phyloP scores from a whole-genome alignment of 2,888 invertebrate species.

The Drosophila rubida region DNA sequence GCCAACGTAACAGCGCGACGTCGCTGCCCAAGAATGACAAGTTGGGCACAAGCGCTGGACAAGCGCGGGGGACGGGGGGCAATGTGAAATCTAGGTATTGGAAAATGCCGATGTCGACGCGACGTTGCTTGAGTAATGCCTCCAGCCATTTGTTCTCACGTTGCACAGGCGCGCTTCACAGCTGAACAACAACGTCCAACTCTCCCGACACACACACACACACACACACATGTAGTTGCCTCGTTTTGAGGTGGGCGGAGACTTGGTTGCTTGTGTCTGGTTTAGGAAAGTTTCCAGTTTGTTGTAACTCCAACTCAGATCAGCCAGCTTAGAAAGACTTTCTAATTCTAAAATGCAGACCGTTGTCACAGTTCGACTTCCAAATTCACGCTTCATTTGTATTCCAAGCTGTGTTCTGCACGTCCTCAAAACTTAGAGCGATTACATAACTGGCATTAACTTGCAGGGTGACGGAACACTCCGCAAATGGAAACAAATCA shows the following conservation, averaged over 20 bases:
- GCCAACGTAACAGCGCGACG: constrained; percentile 29
- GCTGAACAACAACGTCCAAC: neutral
- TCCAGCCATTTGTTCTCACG: constrained; percentile 59
- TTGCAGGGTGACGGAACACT: constrained; percentile 1
- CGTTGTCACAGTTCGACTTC: neutral
- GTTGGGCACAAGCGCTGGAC: constrained; percentile 11
- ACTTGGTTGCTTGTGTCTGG: constrained; percentile 11
- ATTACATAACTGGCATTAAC: constrained; percentile 14
- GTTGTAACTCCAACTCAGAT: neutral
- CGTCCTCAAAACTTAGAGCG: neutral
- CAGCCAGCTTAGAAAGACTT: neutral
- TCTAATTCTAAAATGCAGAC: constrained; percentile 5
- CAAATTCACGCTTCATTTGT: neutral
- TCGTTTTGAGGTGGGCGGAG: constrained; percentile 34
- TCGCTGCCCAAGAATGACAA: constrained; percentile 8
- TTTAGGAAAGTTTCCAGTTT: constrained; percentile 26
- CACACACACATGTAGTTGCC: neutral
- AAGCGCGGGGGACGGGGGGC: constrained; percentile 1
- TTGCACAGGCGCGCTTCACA: constrained; percentile 46
- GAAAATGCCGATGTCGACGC: neutral
- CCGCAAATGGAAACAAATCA: neutral
- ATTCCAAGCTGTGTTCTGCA: too few relatives aligned
- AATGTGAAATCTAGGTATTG: neutral
- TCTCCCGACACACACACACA: constrained; percentile 8
- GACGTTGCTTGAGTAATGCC: constrained; percentile 55